Base-by-base conservation (phyloP, 2,888 invertebrate species). In the Cactoblastis cactorum region DNA sequence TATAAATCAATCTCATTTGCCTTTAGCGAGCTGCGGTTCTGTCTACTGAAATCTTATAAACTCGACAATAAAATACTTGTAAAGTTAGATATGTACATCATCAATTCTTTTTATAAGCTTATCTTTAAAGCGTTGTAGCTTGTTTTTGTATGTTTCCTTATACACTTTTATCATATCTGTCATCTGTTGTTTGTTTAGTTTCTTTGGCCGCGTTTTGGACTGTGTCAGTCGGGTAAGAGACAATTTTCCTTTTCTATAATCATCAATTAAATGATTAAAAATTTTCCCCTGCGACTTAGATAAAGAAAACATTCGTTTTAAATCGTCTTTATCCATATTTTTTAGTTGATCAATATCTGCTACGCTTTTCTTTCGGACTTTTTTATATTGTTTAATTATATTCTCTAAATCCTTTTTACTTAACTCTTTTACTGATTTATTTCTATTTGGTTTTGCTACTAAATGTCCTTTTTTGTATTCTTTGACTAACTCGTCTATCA, bases 401-500 rank as follows among this genome's bases (percentile, higher is more conserved):
- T 28, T 28, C 8, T 28, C 28, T 28, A 28, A 28, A 9, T 28
- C 9, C 5, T 28, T 28, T 52, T 67, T 67, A 35, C 65, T 56
- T 1, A 73, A 54, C 37, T 59, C 55, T 19, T 66, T 65, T 3
- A 18, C 28, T 28, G 28, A 9, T 9, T 48, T 15, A 63, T 55
- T 69, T 0, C 58, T 52, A 53, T 60, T 63, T 12, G 58, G 52
- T 35, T 64, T 59, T 50, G 67, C 8, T 2, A 53, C 59, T 28
- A 64, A 58, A 38, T 55, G 58, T 18, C 66, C 67, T 51, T 49
- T 55, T 50, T 67, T 66, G 45, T 67, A 70, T 45, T 72, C 71
- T 12, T 58, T 53, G 2, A 74, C 47, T 55, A 77, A 65, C 24
- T 54, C 57, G 39, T 69, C 59, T 12, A 78, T 62, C 46, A 69